Percentiles rank a stretch among this genome's conserved stretches.
phyloP scores from a whole-genome alignment of 2,113 vertebrate genomes.

The Mormyrus iriodes region DNA sequence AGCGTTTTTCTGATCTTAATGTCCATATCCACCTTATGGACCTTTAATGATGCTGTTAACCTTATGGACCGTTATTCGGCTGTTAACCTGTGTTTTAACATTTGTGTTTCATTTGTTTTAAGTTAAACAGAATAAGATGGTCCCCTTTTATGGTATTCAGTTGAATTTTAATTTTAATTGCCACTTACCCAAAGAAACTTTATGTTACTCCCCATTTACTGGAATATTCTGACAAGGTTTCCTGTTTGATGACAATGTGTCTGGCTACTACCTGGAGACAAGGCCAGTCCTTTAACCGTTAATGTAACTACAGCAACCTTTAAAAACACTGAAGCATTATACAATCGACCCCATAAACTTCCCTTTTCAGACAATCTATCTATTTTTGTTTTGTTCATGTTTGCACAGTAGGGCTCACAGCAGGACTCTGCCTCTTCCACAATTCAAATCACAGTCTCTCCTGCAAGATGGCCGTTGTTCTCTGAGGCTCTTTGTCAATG shows the following conservation, averaged over 20 bases:
- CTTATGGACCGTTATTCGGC: neutral
- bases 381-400: neutral
- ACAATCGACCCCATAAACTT: neutral
- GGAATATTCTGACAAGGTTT: neutral
- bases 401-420: neutral
- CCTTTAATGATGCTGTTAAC: neutral
- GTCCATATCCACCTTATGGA: neutral
- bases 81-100: neutral
- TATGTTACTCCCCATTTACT: neutral
- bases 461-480: neutral
- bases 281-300: neutral
- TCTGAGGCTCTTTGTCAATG: neutral
- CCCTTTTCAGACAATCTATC: neutral
- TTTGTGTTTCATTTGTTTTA: neutral
- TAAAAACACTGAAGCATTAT: neutral
- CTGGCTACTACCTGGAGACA: neutral
- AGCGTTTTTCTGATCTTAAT: neutral
- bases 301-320: neutral
- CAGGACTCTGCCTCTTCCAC: neutral
- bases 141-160: neutral
- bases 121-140: neutral
- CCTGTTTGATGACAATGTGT: neutral
- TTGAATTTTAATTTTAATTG: neutral
- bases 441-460: neutral
- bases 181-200: neutral